A percentile compares a stretch with the other conserved stretches of the same genome.
These are phyloP conservation scores for Hestina assimilis DNA, from an alignment of 1,140 invertebrate species.

Conservation along the genomic window DNA sequence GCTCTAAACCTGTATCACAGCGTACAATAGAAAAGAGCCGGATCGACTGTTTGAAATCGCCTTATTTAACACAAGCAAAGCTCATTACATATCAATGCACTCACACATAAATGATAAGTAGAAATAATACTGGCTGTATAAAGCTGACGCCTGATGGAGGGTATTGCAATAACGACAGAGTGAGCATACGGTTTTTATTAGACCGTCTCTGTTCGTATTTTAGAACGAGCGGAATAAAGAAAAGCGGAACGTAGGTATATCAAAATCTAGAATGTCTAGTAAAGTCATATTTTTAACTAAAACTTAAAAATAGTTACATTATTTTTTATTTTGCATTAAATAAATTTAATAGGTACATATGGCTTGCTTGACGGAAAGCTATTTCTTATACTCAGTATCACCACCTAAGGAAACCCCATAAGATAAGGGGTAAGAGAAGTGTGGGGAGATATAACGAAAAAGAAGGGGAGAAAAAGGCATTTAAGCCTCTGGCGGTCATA, in stretches of 20 bases:
- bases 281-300: conserved; percentile 12
- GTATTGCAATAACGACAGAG: neutral
- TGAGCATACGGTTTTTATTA: neutral
- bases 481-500: too few relatives aligned
- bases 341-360: too few relatives aligned
- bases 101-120: neutral
- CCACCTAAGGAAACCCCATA: too few relatives aligned
- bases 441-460: too few relatives aligned
- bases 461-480: too few relatives aligned
- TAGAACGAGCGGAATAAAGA: conserved; percentile 15
- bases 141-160: neutral
- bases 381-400: too few relatives aligned
- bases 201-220: neutral
- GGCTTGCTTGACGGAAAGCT: too few relatives aligned
- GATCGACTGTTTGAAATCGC: neutral
- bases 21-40: neutral
- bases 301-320: too few relatives aligned
- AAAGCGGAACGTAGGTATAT: conserved; percentile 21
- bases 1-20: conserved; percentile 9
- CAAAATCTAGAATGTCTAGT: conserved; percentile 6
- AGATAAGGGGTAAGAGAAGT: too few relatives aligned
- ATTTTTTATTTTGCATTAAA: too few relatives aligned
- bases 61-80: neutral
- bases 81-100: neutral
- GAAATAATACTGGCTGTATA: neutral